Percentiles rank a stretch among this genome's conserved stretches.
These are phyloP conservation scores for Pongo abelii DNA, from an alignment of 2,113 vertebrate species.

Conservation along the genomic window DNA sequence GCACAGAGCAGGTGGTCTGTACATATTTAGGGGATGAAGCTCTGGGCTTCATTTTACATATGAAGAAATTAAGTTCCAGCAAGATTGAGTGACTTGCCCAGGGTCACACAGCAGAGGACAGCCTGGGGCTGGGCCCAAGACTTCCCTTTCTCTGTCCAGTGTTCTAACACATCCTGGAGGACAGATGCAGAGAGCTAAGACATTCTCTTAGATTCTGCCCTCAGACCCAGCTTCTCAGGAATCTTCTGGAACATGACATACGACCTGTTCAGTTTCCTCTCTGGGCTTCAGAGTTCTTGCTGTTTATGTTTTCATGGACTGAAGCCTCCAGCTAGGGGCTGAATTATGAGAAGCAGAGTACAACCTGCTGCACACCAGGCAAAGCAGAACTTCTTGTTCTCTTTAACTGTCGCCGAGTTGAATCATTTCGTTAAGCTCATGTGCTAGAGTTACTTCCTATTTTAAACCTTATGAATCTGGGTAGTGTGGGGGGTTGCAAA, in stretches of 20 bases:
- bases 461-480: constrained; percentile 15
- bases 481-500: neutral
- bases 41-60: neutral
- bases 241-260: neutral
- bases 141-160: neutral
- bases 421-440: neutral
- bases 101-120: neutral
- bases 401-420: neutral
- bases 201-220: neutral
- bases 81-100: neutral
- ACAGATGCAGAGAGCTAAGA: neutral
- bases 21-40: neutral
- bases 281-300: neutral
- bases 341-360: neutral
- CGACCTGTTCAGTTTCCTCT: fast-evolving
- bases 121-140: too few relatives aligned
- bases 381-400: neutral
- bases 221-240: neutral
- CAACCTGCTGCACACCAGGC: neutral
- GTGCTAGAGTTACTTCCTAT: neutral
- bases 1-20: neutral
- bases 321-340: neutral
- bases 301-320: neutral
- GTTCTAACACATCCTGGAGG: neutral
- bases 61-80: neutral